These are phyloP conservation scores for Shinisaurus crocodilurus DNA, from an alignment of 2,113 vertebrate genomes.

Conservation along the genomic window DNA sequence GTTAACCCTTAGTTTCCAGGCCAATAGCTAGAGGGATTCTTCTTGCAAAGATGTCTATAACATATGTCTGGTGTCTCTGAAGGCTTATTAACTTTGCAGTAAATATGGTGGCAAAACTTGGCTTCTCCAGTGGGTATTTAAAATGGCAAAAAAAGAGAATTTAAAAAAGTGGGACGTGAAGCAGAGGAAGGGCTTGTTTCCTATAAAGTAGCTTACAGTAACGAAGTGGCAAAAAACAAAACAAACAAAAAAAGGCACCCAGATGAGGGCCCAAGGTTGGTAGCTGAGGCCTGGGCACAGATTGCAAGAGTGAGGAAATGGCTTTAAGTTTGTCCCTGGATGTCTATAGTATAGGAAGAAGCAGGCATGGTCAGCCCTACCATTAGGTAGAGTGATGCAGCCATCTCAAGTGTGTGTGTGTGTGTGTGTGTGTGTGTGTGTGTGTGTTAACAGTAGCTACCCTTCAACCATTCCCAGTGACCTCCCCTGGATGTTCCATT, in stretches of 20 bases:
- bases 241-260: background rate
- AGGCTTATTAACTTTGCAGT: slow-evolving; percentile 67
- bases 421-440: too few species aligned
- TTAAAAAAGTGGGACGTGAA: background rate
- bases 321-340: too few species aligned
- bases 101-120: slow-evolving; percentile 65
- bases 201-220: slow-evolving; percentile 28
- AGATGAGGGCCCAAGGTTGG: background rate
- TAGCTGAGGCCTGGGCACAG: background rate
- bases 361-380: background rate
- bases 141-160: slow-evolving; percentile 30
- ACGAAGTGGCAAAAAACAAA: background rate
- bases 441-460: too few species aligned
- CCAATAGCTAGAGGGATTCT: slow-evolving; percentile 35
- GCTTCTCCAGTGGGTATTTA: slow-evolving; percentile 14
- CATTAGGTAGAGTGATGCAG: background rate
- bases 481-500: too few species aligned
- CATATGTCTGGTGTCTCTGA: slow-evolving; percentile 68
- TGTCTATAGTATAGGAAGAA: background rate
- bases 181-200: slow-evolving; percentile 41
- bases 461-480: too few species aligned
- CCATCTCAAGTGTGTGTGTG: too few species aligned
- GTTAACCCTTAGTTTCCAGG: slow-evolving; percentile 73
- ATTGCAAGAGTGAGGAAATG: background rate
- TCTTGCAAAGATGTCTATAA: slow-evolving; percentile 58